Percentiles rank a stretch among this genome's conserved stretches.
Conservation (phyloP, 2,797 vertebrate genomes). For the Falco columbarius region DNA sequence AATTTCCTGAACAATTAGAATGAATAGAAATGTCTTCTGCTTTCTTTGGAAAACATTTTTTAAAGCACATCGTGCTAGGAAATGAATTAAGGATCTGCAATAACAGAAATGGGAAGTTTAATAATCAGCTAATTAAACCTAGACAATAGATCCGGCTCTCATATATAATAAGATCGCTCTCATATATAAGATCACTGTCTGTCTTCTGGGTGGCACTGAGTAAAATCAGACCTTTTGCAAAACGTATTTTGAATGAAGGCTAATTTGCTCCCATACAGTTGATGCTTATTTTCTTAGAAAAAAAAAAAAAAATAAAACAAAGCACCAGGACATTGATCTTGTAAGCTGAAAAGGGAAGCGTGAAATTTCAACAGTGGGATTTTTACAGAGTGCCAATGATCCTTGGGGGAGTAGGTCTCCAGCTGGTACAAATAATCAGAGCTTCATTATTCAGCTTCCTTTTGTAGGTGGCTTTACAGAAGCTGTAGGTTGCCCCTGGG, state of each 20-base stretch:
- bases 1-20: constrained; percentile 13
- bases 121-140: constrained; percentile 23
- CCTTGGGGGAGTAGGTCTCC: neutral
- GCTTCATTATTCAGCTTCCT: neutral
- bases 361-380: neutral
- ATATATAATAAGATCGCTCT: neutral
- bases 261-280: neutral
- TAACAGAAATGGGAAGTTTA: constrained; percentile 54
- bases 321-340: neutral
- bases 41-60: constrained; percentile 14
- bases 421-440: neutral
- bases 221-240: neutral
- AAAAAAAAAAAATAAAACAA: neutral
- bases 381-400: neutral
- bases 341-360: neutral
- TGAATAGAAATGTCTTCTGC: constrained; percentile 12
- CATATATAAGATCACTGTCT: neutral
- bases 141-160: neutral
- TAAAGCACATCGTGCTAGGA: neutral
- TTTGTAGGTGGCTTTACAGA: neutral
- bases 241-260: constrained; percentile 29
- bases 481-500: neutral
- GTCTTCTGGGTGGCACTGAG: neutral
- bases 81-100: neutral
- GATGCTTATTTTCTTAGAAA: neutral